These are phyloP conservation scores for Condylura cristata DNA, from an alignment of 2,113 vertebrate genomes.

Conservation along the genomic window DNA sequence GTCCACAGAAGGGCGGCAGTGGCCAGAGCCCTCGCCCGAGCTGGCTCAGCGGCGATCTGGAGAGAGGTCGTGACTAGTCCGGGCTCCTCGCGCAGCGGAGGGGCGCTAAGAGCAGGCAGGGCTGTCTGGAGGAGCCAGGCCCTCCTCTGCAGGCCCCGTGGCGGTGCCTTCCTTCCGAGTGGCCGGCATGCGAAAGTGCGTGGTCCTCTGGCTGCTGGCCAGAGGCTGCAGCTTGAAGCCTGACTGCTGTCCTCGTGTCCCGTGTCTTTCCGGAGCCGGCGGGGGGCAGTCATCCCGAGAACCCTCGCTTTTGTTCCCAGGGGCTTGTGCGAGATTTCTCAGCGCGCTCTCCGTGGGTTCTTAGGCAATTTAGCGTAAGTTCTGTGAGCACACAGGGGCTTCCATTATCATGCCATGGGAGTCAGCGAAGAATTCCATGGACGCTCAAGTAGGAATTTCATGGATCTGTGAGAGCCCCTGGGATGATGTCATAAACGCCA, in stretches of 20 bases:
- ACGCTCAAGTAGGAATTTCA: neutral
- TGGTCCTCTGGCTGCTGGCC: neutral
- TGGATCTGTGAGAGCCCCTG: neutral
- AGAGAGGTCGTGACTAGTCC: neutral
- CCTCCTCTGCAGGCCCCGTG: neutral
- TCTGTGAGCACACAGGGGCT: neutral
- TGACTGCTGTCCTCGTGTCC: fast-evolving
- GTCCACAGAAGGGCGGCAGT: too few species aligned
- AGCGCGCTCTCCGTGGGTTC: neutral
- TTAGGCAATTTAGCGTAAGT: neutral
- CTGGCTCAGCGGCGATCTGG: too few species aligned
- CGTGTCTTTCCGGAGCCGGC: neutral
- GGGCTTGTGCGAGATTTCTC: neutral
- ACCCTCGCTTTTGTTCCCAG: neutral
- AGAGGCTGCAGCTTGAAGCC: neutral
- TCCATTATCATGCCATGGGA: neutral
- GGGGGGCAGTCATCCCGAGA: neutral
- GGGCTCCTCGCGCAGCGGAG: neutral
- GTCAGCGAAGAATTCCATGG: neutral
- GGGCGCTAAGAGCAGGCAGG: neutral
- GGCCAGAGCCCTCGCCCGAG: too few species aligned
- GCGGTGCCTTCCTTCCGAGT: neutral
- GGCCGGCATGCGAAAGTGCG: neutral
- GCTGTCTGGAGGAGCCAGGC: fast-evolving
- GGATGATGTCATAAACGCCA: too few species aligned